These are phyloP conservation scores for Stichodactyla helianthus DNA, from an alignment of 64 coral and sea anemone genomes.

Conservation along the genomic window DNA sequence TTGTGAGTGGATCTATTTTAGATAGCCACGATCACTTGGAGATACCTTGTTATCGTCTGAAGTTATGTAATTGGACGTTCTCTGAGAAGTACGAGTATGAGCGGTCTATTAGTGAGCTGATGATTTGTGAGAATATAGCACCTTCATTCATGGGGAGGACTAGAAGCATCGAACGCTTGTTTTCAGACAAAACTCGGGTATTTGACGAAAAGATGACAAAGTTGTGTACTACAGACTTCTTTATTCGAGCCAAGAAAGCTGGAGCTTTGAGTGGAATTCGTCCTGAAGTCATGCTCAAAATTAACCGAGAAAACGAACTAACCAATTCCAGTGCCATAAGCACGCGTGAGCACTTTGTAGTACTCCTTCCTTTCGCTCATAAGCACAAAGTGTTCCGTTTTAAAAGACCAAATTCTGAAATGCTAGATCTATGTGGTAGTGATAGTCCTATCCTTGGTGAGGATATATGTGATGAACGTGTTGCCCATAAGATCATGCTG, in stretches of 20 bases:
- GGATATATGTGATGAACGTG: constrained; percentile 35
- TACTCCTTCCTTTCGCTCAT: constrained; percentile 33
- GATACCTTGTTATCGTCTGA: constrained; percentile 29
- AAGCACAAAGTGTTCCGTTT: constrained; percentile 52
- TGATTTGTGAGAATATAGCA: constrained; percentile 53
- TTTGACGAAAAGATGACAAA: constrained; percentile 28
- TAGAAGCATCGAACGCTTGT: not conserved
- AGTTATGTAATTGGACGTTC: constrained; percentile 47
- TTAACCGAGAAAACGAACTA: not conserved
- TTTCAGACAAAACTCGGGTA: not conserved
- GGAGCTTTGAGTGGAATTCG: constrained; percentile 12
- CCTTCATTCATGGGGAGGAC: constrained; percentile 47
- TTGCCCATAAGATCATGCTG: constrained; percentile 42
- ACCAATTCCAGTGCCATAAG: not conserved
- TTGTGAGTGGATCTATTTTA: constrained; percentile 51
- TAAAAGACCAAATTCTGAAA: constrained; percentile 24
- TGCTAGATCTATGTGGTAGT: constrained; percentile 21
- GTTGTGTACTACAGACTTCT: constrained; percentile 33
- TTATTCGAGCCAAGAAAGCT: constrained; percentile 15
- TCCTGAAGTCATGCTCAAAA: constrained; percentile 24
- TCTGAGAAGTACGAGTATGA: constrained; percentile 36
- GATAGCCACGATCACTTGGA: constrained; percentile 1
- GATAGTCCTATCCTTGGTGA: constrained; percentile 48
- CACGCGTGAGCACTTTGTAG: not conserved
- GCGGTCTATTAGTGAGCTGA: constrained; percentile 29